Evolutionary conservation across 1,140 invertebrate species (phyloP).

Genomic region (Teleopsis dalmanni): DNA sequence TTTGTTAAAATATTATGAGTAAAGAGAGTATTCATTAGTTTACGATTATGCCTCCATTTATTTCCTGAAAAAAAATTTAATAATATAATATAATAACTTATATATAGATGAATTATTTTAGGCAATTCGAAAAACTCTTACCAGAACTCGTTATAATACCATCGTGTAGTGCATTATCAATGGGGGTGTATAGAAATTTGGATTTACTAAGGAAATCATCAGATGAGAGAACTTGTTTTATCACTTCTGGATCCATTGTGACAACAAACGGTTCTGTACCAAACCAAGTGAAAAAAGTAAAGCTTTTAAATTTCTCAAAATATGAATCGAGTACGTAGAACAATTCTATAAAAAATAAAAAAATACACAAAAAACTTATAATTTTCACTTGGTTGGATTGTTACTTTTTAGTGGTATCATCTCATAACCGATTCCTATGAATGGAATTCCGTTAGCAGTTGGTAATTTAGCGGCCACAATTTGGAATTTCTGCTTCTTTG

Average conservation of each 20-base stretch:
- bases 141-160: slow-evolving; percentile 5
- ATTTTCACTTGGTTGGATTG: background rate
- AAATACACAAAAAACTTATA: background rate
- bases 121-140: too few relatives aligned
- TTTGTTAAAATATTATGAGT: slow-evolving; percentile 18
- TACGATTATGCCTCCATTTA: slow-evolving; percentile 23
- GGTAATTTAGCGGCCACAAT: slow-evolving; percentile 1
- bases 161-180: slow-evolving; percentile 3
- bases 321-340: background rate
- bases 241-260: slow-evolving; percentile 7
- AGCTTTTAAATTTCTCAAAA: slow-evolving; percentile 2
- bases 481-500: too few relatives aligned
- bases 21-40: slow-evolving; percentile 20
- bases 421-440: slow-evolving; percentile 5
- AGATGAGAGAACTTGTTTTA: slow-evolving; percentile 1
- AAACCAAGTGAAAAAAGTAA: slow-evolving; percentile 1
- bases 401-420: slow-evolving; percentile 6
- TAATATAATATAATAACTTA: too few relatives aligned
- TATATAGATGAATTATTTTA: too few relatives aligned
- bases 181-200: background rate
- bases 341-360: background rate
- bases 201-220: slow-evolving; percentile 3
- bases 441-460: slow-evolving; percentile 1
- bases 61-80: slow-evolving; percentile 9
- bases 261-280: background rate